Percentiles rank a stretch among this genome's conserved stretches.
Conservation (phyloP, 1,140 invertebrate species). For the Drosophila simulans region DNA sequence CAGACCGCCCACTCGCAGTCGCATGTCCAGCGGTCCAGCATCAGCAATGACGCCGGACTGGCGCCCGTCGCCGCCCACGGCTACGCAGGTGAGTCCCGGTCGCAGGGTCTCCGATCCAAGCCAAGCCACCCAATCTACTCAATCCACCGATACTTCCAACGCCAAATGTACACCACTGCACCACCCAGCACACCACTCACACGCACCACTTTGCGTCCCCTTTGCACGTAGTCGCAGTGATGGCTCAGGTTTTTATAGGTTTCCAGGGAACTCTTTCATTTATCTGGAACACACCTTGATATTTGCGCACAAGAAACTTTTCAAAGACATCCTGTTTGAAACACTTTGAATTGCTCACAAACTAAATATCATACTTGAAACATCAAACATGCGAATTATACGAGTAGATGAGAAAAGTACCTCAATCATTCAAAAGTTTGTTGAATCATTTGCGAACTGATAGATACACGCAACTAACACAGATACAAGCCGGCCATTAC, state of each 20-base stretch:
- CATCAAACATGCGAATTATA: no score
- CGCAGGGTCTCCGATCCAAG: background rate
- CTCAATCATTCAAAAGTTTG: no score
- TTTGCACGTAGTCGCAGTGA: constrained; percentile 33
- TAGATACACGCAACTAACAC: background rate
- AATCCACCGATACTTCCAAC: background rate
- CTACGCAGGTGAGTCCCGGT: constrained; percentile 58
- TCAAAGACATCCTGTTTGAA: no score
- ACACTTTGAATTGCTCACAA: no score
- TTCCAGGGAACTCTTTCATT: no score
- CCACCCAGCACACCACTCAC: constrained; percentile 28
- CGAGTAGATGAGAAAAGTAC: no score
- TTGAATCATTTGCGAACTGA: background rate
- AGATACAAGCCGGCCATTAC: constrained; percentile 18
- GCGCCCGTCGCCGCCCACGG: constrained; percentile 60
- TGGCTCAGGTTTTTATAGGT: background rate
- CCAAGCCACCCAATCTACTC: background rate
- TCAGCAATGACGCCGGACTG: constrained; percentile 85
- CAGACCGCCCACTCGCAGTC: constrained; percentile 86
- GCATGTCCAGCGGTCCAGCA: constrained; percentile 85
- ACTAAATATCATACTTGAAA: no score
- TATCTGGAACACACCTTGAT: background rate
- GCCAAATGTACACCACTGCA: background rate
- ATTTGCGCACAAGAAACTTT: background rate
- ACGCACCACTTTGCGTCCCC: background rate